Percentiles rank a stretch among this genome's conserved stretches.
These are phyloP conservation scores for Tetrapedia diversipes DNA, from an alignment of 2,888 invertebrate species.

Conservation along the genomic window DNA sequence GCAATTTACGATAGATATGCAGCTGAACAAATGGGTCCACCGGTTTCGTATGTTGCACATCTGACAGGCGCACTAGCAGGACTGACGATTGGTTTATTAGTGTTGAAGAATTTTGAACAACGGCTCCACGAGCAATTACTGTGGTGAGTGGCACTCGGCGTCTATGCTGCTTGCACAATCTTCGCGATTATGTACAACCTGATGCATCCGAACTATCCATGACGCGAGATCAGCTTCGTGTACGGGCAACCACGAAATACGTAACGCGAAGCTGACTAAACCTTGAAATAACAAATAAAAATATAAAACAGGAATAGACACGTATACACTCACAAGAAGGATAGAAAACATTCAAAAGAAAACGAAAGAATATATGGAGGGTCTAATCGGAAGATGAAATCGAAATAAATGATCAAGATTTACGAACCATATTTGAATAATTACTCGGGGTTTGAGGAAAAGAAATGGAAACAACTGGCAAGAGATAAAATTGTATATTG, in stretches of 20 bases:
- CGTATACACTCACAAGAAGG: not conserved
- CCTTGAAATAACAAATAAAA: constrained; percentile 19
- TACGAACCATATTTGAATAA: too few species aligned
- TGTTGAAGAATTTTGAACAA: constrained; percentile 97
- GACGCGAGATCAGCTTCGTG: constrained; percentile 82
- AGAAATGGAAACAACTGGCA: too few species aligned
- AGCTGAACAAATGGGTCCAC: constrained; percentile 85
- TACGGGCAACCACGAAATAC: constrained; percentile 79
- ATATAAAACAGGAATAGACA: not conserved
- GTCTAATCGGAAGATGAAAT: too few species aligned
- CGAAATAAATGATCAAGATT: too few species aligned
- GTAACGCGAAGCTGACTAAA: constrained; percentile 79
- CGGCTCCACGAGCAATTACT: constrained; percentile 95
- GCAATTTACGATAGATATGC: constrained; percentile 97
- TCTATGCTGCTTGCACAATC: constrained; percentile 95
- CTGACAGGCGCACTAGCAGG: constrained; percentile 97
- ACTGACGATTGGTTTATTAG: constrained; percentile 95
- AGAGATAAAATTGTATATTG: too few species aligned
- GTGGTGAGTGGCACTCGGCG: constrained; percentile 97
- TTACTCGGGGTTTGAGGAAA: too few species aligned
- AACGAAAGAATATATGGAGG: too few species aligned
- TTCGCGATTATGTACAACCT: constrained; percentile 97
- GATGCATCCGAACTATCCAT: constrained; percentile 88
- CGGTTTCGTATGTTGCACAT: constrained; percentile 98
- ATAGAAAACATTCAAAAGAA: not conserved